Evolutionary conservation across 2,797 vertebrate species (phyloP).

Genomic region (Leptatherina wallacei): DNA sequence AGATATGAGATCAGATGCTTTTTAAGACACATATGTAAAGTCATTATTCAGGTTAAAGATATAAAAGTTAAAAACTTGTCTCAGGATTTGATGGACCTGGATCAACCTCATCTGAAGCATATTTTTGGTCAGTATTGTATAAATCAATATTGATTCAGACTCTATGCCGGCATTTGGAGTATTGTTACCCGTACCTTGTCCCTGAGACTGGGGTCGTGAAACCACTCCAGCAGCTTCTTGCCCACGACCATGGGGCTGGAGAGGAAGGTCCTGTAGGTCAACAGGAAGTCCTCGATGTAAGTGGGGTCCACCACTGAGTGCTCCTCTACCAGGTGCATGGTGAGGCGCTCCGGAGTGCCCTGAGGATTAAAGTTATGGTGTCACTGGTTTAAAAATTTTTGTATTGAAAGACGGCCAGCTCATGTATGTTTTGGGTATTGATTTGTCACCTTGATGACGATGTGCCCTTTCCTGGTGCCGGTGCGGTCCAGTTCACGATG

Average conservation of each 20-base stretch:
- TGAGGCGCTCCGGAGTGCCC: slow-evolving; percentile 96
- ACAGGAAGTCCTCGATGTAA: slow-evolving; percentile 98
- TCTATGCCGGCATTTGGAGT: neutral
- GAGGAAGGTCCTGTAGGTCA: slow-evolving; percentile 98
- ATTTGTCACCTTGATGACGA: slow-evolving; percentile 94
- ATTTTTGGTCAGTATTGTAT: neutral
- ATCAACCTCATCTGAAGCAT: neutral
- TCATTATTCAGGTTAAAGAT: no score
- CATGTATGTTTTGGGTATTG: neutral
- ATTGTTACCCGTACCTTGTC: slow-evolving; percentile 88
- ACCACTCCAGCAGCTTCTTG: slow-evolving; percentile 99
- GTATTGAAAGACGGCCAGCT: neutral
- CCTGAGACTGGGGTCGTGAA: slow-evolving; percentile 99
- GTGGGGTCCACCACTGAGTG: slow-evolving; percentile 99
- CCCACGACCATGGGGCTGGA: slow-evolving; percentile 99
- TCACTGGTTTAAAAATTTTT: neutral
- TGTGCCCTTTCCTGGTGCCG: slow-evolving; percentile 97
- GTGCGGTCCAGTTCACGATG: slow-evolving; percentile 97
- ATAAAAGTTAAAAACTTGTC: neutral
- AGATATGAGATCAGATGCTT: neutral
- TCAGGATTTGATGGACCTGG: neutral
- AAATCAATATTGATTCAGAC: neutral
- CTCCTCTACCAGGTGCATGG: slow-evolving; percentile 98
- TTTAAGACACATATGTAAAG: neutral
- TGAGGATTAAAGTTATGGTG: slow-evolving; percentile 49